Conservation (phyloP, 2,797 vertebrate species). For the Natrix natrix region DNA sequence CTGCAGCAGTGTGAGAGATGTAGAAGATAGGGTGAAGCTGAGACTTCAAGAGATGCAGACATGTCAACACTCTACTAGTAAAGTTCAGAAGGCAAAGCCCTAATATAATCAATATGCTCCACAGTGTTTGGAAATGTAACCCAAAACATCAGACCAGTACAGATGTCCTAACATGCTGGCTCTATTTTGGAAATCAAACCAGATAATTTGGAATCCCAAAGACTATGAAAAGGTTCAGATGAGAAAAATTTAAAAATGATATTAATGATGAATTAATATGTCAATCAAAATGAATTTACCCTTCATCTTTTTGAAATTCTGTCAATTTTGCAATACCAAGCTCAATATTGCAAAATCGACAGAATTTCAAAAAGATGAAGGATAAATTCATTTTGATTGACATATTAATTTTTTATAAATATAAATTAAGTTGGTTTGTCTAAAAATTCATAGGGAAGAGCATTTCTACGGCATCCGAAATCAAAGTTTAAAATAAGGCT, state of each 20-base stretch:
- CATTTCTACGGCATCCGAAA: background rate
- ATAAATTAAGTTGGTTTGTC: background rate
- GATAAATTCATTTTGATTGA: background rate
- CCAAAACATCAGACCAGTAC: background rate
- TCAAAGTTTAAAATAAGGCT: background rate
- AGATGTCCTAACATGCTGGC: background rate
- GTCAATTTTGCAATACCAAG: too few relatives aligned
- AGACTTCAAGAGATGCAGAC: background rate
- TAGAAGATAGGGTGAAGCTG: background rate
- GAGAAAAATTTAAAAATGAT: background rate
- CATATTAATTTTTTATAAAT: background rate
- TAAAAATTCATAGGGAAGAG: background rate
- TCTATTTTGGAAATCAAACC: background rate
- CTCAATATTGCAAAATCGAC: background rate
- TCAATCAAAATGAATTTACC: too few relatives aligned
- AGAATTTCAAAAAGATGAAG: background rate
- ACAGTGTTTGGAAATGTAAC: background rate
- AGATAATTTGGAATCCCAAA: background rate
- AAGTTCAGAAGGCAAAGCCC: background rate
- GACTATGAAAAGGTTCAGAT: background rate
- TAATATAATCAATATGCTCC: background rate
- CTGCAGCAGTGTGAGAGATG: background rate
- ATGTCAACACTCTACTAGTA: background rate
- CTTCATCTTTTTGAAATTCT: too few relatives aligned
- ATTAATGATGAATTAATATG: background rate